These are phyloP conservation scores for Nothobranchius kuhntae DNA, from an alignment of 2,113 vertebrate species.

Conservation along the genomic window DNA sequence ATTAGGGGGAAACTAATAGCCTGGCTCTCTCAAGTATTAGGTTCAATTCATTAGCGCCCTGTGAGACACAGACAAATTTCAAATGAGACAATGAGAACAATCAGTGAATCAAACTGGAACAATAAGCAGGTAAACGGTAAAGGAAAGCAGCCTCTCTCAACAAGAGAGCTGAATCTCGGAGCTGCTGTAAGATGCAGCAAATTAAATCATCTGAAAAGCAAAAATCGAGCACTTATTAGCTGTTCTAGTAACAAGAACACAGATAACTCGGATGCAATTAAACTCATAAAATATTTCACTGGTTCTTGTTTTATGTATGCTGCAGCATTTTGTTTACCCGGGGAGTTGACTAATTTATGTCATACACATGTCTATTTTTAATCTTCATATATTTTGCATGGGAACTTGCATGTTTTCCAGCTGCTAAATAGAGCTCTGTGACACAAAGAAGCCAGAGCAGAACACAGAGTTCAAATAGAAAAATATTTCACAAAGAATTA, in stretches of 20 bases:
- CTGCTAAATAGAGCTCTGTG: background rate
- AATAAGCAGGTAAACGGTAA: constrained; percentile 5
- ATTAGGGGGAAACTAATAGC: constrained; percentile 4
- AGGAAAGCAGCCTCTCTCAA: background rate
- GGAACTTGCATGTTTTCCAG: background rate
- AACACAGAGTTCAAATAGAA: constrained; percentile 43
- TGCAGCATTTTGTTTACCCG: background rate
- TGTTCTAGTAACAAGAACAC: background rate
- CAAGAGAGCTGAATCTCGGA: constrained; percentile 2
- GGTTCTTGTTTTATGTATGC: background rate
- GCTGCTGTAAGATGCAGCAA: constrained; percentile 24
- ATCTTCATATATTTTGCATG: background rate
- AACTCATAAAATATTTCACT: background rate
- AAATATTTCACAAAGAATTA: constrained; percentile 46
- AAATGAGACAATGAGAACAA: constrained; percentile 16
- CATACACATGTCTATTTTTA: background rate
- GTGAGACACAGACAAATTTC: constrained; percentile 3
- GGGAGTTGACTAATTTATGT: background rate
- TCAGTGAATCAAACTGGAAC: constrained; percentile 10
- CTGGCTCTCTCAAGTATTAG: constrained; percentile 6
- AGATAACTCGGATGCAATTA: background rate
- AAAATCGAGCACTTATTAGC: too few relatives aligned
- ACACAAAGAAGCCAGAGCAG: constrained; percentile 5
- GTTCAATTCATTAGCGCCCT: background rate
- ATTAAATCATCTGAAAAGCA: constrained; percentile 26